Conservation (phyloP, 53 echinoderm and acorn worm species). For the Holothuria scabra region DNA sequence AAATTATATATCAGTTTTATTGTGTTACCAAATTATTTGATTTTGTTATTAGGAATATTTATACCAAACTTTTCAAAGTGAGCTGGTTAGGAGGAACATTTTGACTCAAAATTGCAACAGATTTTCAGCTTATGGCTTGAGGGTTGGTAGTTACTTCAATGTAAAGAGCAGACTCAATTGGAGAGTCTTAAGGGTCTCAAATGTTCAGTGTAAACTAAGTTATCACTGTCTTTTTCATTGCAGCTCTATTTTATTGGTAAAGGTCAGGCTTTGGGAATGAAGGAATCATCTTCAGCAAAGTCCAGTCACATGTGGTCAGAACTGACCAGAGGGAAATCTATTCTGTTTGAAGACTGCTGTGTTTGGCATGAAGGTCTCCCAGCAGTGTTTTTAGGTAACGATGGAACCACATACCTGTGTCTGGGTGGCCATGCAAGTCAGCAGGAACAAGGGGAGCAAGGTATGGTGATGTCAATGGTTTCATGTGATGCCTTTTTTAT, state of each 20-base stretch:
- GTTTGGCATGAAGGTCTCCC: conserved; percentile 92
- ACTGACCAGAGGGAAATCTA: conserved; percentile 73
- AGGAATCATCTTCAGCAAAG: conserved; percentile 56
- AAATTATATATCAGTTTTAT: too few species aligned
- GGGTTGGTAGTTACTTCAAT: too few species aligned
- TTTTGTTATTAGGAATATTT: too few species aligned
- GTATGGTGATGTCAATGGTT: background rate
- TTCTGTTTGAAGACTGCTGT: conserved; percentile 76
- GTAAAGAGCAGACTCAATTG: too few species aligned
- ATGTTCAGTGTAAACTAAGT: too few species aligned
- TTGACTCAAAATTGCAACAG: too few species aligned
- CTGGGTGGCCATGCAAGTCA: conserved; percentile 1
- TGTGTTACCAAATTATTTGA: too few species aligned
- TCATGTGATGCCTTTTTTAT: too few species aligned
- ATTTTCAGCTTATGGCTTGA: too few species aligned
- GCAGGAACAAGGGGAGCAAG: conserved; percentile 32
- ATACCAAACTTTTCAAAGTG: too few species aligned
- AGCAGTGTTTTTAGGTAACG: conserved; percentile 74
- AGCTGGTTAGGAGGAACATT: too few species aligned
- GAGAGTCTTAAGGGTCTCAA: too few species aligned
- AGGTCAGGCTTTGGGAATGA: conserved; percentile 88
- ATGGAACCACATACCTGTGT: conserved; percentile 76
- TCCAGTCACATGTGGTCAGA: conserved; percentile 71
- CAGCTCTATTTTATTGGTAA: conserved; percentile 85
- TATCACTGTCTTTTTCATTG: background rate